Percentiles rank a stretch among this genome's conserved stretches.
These are phyloP conservation scores for Cottoperca gobio DNA, from an alignment of 2,797 vertebrate genomes.

Conservation along the genomic window DNA sequence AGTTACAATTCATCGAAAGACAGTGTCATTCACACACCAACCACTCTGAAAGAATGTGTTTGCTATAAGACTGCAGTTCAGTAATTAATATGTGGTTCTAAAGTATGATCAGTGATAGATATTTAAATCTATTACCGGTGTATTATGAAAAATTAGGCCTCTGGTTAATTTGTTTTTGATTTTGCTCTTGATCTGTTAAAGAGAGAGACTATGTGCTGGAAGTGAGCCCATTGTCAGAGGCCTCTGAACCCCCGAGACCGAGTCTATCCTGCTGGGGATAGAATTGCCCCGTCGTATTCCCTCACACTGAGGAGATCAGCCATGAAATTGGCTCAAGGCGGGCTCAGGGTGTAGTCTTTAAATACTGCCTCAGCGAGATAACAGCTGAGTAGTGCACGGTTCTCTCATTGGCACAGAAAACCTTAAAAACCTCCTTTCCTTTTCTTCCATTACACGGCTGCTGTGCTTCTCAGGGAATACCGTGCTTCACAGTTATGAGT, in stretches of 20 bases:
- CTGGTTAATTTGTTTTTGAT: conserved; percentile 56
- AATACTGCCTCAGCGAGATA: conserved; percentile 56
- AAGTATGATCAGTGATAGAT: conserved; percentile 49
- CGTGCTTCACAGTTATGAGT: conserved; percentile 13
- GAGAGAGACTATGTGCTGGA: conserved; percentile 48
- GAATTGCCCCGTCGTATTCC: conserved; percentile 70
- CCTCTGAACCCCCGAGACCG: conserved; percentile 47
- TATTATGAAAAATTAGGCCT: conserved; percentile 51
- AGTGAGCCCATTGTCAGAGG: conserved; percentile 54
- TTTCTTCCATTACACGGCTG: conserved; percentile 42
- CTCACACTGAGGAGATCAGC: conserved; percentile 76
- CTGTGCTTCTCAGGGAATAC: conserved; percentile 9
- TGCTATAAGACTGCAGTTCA: background rate
- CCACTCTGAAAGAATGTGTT: too few species aligned
- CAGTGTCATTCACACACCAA: too few species aligned
- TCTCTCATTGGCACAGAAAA: conserved; percentile 46
- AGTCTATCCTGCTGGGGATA: conserved; percentile 63
- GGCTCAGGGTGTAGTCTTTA: conserved; percentile 71
- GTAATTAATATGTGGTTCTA: conserved; percentile 19
- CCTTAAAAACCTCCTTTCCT: conserved; percentile 50
- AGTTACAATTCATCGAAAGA: too few species aligned
- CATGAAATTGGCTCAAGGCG: conserved; percentile 81
- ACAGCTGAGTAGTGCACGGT: conserved; percentile 39
- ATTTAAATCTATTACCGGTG: conserved; percentile 47
- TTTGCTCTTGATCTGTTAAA: conserved; percentile 72